Base-by-base conservation (phyloP, 2,797 vertebrate species). In the Oceanodroma leucorhoa region DNA sequence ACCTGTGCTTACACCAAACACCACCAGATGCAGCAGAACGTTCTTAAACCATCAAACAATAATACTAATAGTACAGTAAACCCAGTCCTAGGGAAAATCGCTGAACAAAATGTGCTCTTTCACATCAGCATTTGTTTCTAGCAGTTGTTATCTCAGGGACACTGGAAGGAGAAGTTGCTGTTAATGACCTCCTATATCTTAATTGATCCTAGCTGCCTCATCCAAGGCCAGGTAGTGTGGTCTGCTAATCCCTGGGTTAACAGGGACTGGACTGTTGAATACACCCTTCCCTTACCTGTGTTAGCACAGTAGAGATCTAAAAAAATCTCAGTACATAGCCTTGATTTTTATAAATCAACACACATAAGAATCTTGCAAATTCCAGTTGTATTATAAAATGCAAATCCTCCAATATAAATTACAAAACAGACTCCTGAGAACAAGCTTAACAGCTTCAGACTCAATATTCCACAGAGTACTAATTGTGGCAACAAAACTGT, bases 311-410 rank as follows among this genome's bases (percentile, higher is more conserved):
- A 87, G 65, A 89, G 32, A n/a, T 81, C 23, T 76, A 62, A 90
- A 61, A 61, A 86, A 82, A 65, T 30, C 40, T 76, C 81, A 70
- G 46, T 60, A 61, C 29, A 34, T 55, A 91, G 43, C 27, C 32
- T 45, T 61, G 50, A 77, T 81, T 97, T 96, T 93, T 89, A 72
- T 91, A 97, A 96, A 83, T 73, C 40, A 87, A 32, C 60, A 61
- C 8, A 24, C 41, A 27, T 43, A 86, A 94, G 50, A 93, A 69
- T 50, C 84, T 90, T 90, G 66, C 16, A 78, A 84, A 92, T 90
- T 96, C 79, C 43, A 55, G 15, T 36, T 70, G 72, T 26, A 54
- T 78, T 46, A 86, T 76, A 58, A 90, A 69, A 84, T 70, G 43
- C n/a, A 94, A 89, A 55, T 8, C 22, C 29, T 83, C 64, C 40